Base-by-base conservation (phyloP, 2,888 invertebrate species). In the Folsomia candida region DNA sequence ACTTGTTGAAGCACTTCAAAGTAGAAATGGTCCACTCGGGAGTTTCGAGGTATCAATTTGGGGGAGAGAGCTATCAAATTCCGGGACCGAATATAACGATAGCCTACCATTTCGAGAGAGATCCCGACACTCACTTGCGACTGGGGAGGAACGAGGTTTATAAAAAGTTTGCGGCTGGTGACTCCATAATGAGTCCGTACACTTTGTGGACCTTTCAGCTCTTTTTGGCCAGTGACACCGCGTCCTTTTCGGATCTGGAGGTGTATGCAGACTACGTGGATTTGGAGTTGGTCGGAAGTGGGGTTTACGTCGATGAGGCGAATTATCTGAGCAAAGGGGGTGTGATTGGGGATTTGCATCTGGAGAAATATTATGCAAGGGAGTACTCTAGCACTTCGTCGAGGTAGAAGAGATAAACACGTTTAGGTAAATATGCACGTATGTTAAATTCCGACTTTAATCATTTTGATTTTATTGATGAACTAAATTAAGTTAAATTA, bases 201-300 rank as follows among this genome's bases (percentile, higher is more conserved):
- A 69, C 74, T 18, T 9, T 67, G 57, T 74, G 74, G 74, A 67
- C 24, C 1, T 18, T 72, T 14, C 63, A 74, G 22, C 51, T 72
- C 1, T 9, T 11, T 11, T 11, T 47, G 9, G 9, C 47, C 9
- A 9, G 9, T 18, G 1, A 11, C 9, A 47, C 1, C 0, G 51
- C 47, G 3, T 24, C n/a, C 1, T 14, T 24, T 14, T 29, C 2
- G 14, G 47, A 14, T 67, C 18, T 47, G 18, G 47, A 47, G 47
- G 9, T 18, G 47, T 47, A 11, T 47, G 58, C 29, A 18, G 58
- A 28, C 6, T 4, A 18, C 2, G 67, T 72, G 4, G 65, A 68
- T 62, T 64, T 73, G 65, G 57, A 73, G 25, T 24, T 71, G 4
- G 51, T 64, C 1, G 71, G 71, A 1, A 57, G 2, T 6, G 71